A percentile compares a stretch with the other conserved stretches of the same genome.
These are phyloP conservation scores for Gastracanthus pulcherrimus DNA, from an alignment of 2,888 invertebrate genomes.

Conservation along the genomic window DNA sequence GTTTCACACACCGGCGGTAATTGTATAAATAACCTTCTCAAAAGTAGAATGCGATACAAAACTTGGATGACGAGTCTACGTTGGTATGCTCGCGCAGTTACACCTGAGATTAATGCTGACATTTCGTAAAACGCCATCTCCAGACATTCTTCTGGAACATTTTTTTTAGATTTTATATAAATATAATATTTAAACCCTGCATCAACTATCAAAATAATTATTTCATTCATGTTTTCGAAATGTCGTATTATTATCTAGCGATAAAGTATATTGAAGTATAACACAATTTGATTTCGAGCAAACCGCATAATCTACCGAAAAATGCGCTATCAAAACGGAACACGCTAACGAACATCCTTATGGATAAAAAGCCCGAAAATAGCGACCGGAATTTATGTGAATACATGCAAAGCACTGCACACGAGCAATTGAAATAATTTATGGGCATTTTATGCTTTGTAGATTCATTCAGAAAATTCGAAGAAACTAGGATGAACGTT, in stretches of 20 bases:
- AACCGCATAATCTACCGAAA: slow-evolving; percentile 23
- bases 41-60: slow-evolving; percentile 37
- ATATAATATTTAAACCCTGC: background rate
- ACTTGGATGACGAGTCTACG: slow-evolving; percentile 29
- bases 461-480: background rate
- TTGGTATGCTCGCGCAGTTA: background rate
- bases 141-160: background rate
- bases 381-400: slow-evolving; percentile 24
- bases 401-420: background rate
- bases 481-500: background rate
- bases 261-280: background rate
- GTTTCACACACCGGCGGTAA: background rate
- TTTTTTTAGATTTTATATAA: background rate
- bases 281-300: slow-evolving; percentile 9
- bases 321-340: slow-evolving; percentile 38
- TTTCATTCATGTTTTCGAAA: background rate
- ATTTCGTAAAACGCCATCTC: background rate
- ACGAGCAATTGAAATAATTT: background rate
- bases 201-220: background rate
- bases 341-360: slow-evolving; percentile 42
- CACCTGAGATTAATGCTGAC: slow-evolving; percentile 29
- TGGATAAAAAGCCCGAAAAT: slow-evolving; percentile 39
- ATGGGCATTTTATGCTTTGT: background rate
- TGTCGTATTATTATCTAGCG: background rate
- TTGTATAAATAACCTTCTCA: slow-evolving; percentile 4